Evolutionary conservation across 2,888 invertebrate species (phyloP).

Genomic region (Oxytorus armatus): DNA sequence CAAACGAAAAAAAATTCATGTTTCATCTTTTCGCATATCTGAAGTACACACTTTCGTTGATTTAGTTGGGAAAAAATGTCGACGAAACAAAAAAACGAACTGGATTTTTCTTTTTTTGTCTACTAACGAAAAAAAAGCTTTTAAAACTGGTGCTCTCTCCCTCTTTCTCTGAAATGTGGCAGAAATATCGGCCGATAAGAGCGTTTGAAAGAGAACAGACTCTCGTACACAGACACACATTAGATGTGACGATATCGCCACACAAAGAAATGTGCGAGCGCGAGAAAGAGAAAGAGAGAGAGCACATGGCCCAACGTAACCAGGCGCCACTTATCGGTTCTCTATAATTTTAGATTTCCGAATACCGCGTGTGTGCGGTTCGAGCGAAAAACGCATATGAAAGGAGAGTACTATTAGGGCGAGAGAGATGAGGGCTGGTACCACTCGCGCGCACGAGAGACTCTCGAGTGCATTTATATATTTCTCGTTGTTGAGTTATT

Average conservation of each 20-base stretch:
- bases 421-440: slow-evolving; percentile 39
- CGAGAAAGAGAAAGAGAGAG: slow-evolving; percentile 19
- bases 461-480: slow-evolving; percentile 59
- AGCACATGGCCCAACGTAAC: slow-evolving; percentile 65
- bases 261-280: slow-evolving; percentile 33
- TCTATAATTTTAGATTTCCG: slow-evolving; percentile 73
- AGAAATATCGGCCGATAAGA: slow-evolving; percentile 67
- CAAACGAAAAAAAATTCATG: no score
- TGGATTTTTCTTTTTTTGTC: slow-evolving; percentile 9
- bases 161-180: slow-evolving; percentile 49
- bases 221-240: slow-evolving; percentile 30
- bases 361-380: slow-evolving; percentile 67
- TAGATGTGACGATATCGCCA: slow-evolving; percentile 34
- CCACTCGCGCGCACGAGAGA: slow-evolving; percentile 42
- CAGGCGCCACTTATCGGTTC: slow-evolving; percentile 70
- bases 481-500: slow-evolving; percentile 61
- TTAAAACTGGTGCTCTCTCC: slow-evolving; percentile 33
- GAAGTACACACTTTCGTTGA: background rate
- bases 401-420: background rate
- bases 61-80: no score
- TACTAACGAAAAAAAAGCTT: slow-evolving; percentile 50
- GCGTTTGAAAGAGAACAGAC: slow-evolving; percentile 68
- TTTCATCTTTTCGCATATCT: no score
- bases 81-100: background rate
- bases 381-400: slow-evolving; percentile 56